A percentile compares a stretch with the other conserved stretches of the same genome.
Conservation (phyloP, 2,797 vertebrate genomes). For the Tapirus indicus region DNA sequence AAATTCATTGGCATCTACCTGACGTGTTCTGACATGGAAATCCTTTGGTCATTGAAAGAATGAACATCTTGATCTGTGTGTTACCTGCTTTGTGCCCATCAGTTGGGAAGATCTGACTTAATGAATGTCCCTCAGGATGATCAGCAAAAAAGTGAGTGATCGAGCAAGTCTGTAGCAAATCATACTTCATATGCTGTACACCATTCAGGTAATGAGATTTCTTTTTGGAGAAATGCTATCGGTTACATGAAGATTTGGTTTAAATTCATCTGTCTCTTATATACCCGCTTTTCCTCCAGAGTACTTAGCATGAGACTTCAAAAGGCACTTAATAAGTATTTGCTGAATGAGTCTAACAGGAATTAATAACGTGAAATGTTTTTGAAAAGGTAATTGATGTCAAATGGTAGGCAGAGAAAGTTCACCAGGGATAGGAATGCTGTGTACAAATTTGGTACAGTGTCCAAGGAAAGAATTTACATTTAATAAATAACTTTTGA, state of each 20-base stretch:
- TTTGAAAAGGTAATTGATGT: slow-evolving; percentile 72
- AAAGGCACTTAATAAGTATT: slow-evolving; percentile 71
- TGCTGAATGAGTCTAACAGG: slow-evolving; percentile 61
- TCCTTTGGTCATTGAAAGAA: not conserved
- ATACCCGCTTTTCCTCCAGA: not conserved
- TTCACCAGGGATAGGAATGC: slow-evolving; percentile 54
- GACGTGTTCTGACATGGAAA: not conserved
- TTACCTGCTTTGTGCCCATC: not conserved
- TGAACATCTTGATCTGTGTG: not conserved
- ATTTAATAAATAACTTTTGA: slow-evolving; percentile 70
- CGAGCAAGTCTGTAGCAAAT: not conserved
- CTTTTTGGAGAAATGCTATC: slow-evolving; percentile 9
- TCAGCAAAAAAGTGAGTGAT: not conserved
- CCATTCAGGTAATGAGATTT: slow-evolving; percentile 3
- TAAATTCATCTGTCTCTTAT: slow-evolving; percentile 62
- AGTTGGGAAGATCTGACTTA: not conserved
- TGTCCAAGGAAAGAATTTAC: slow-evolving; percentile 64
- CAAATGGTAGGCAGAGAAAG: slow-evolving; percentile 72
- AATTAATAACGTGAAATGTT: slow-evolving; percentile 73
- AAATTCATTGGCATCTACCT: not conserved
- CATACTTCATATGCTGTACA: not conserved
- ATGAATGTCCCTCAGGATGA: not conserved
- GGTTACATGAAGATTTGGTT: slow-evolving; percentile 23
- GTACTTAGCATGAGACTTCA: slow-evolving; percentile 64
- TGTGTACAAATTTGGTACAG: slow-evolving; percentile 60